phyloP scores from a whole-genome alignment of 2,888 invertebrate species.

The Eilema griseolum region DNA sequence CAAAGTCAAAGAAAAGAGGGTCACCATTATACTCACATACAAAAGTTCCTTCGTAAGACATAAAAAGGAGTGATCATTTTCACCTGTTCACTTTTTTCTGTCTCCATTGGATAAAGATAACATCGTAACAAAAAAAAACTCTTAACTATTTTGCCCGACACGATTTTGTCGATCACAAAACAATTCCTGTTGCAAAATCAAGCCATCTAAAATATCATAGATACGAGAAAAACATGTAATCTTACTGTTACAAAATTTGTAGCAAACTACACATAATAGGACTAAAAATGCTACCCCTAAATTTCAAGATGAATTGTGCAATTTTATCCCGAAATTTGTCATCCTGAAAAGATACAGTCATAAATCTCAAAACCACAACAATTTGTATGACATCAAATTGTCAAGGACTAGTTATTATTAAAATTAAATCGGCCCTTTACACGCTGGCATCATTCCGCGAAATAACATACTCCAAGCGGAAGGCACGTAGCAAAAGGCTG shows the following conservation, averaged over 20 bases:
- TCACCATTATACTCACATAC: too few species aligned
- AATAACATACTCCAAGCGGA: conserved; percentile 66
- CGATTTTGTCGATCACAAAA: too few species aligned
- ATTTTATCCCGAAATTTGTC: conserved; percentile 30
- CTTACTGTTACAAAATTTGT: neutral
- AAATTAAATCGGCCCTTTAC: conserved; percentile 72
- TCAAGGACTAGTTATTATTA: conserved; percentile 67
- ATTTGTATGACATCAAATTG: conserved; percentile 65
- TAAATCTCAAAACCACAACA: conserved; percentile 66
- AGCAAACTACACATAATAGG: conserved; percentile 5
- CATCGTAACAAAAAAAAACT: too few species aligned
- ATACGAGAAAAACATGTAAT: neutral
- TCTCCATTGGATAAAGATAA: too few species aligned
- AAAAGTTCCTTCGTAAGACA: too few species aligned
- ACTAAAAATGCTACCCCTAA: conserved; percentile 14
- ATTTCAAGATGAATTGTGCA: conserved; percentile 22
- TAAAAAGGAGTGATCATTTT: too few species aligned
- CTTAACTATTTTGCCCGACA: too few species aligned
- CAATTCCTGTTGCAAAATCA: too few species aligned
- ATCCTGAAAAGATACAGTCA: conserved; percentile 31
- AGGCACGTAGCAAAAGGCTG: conserved; percentile 68
- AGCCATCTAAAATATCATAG: neutral
- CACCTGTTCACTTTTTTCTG: too few species aligned
- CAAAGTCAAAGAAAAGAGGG: too few species aligned
- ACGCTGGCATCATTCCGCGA: conserved; percentile 59